These are phyloP conservation scores for Plebejus melissa DNA, from an alignment of 2,888 invertebrate species.

Conservation along the genomic window DNA sequence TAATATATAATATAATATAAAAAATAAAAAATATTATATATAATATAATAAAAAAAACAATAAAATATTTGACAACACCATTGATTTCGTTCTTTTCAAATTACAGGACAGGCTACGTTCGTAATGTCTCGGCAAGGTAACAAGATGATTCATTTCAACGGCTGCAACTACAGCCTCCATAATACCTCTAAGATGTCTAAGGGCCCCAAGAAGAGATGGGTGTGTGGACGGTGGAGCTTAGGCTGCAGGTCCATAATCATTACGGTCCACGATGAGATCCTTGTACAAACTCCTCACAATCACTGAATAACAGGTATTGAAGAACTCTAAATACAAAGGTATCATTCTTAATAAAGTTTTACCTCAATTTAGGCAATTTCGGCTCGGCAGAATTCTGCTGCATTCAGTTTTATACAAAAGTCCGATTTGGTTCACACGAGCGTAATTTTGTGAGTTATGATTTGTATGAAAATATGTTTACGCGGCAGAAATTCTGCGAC, in stretches of 20 bases:
- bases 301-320: slow-evolving; percentile 16
- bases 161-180: slow-evolving; percentile 40
- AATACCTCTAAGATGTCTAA: slow-evolving; percentile 32
- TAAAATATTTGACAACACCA: neutral
- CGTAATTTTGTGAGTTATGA: too few species aligned
- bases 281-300: slow-evolving; percentile 37
- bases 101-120: slow-evolving; percentile 38
- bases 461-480: too few species aligned
- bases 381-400: too few species aligned
- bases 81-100: neutral
- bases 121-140: slow-evolving; percentile 44
- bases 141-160: slow-evolving; percentile 44
- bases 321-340: slow-evolving; percentile 34
- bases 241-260: slow-evolving; percentile 45
- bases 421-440: too few species aligned
- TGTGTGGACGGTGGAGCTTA: slow-evolving; percentile 39
- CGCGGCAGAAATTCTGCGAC: too few species aligned
- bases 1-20: too few species aligned
- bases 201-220: slow-evolving; percentile 38
- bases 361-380: too few species aligned
- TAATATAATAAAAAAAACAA: neutral
- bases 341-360: neutral
- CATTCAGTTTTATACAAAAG: too few species aligned
- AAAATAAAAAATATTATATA: too few species aligned
- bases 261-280: slow-evolving; percentile 43